Evolutionary conservation across 2,113 vertebrate species (phyloP).

Genomic region (Myocastor coypus): DNA sequence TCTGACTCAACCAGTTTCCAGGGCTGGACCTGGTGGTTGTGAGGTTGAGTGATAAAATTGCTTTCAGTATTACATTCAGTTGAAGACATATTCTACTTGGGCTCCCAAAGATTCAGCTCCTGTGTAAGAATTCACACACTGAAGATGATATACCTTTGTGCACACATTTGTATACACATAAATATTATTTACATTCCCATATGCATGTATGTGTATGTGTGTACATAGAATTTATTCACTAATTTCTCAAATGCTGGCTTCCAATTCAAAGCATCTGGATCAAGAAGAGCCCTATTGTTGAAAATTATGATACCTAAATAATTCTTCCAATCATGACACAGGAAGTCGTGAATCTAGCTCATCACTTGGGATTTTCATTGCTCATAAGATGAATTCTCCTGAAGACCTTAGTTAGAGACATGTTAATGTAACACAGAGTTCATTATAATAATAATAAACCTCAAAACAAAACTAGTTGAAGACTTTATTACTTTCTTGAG

Average conservation of each 20-base stretch:
- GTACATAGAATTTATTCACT: not conserved
- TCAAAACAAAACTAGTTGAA: not conserved
- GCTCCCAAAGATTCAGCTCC: not conserved
- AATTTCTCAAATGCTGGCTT: not conserved
- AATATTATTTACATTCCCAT: not conserved
- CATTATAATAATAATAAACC: not conserved
- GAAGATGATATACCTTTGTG: not conserved
- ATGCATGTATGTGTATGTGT: not conserved
- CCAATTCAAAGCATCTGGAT: not conserved
- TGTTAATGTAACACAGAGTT: not conserved
- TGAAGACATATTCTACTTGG: not conserved
- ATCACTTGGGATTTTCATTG: slow-evolving; percentile 14
- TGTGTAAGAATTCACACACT: not conserved
- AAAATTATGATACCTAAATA: not conserved
- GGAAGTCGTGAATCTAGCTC: not conserved
- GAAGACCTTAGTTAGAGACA: not conserved
- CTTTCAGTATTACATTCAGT: not conserved
- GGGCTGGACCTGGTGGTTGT: not conserved
- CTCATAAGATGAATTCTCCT: not conserved
- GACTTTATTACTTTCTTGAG: not conserved
- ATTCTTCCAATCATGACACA: not conserved
- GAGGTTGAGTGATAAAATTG: not conserved
- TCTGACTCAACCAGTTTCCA: not conserved
- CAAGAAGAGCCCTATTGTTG: not conserved
- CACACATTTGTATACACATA: not conserved